These are phyloP conservation scores for Parazoanthus swiftii DNA, from an alignment of 92 coral and sea anemone species.

Conservation along the genomic window DNA sequence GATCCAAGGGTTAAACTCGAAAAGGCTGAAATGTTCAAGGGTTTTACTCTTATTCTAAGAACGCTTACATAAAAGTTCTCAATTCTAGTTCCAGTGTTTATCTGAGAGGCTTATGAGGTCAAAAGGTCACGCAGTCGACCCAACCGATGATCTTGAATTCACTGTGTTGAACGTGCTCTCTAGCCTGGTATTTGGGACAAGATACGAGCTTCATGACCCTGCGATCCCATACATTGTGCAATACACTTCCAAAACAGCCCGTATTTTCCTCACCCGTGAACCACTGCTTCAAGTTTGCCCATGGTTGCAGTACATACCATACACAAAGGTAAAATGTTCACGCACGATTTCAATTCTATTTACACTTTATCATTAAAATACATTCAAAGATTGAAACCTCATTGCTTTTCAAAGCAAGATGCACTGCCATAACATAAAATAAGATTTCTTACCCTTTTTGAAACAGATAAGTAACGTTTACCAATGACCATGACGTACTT, in stretches of 20 bases:
- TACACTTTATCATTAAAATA: no score
- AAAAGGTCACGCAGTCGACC: constrained; percentile 2
- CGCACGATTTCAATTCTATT: background rate
- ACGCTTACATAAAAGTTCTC: background rate
- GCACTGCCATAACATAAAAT: no score
- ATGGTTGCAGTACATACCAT: constrained; percentile 12
- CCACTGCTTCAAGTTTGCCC: constrained; percentile 2
- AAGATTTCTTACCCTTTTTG: no score
- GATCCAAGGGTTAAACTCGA: no score
- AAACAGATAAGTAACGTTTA: no score
- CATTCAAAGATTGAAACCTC: no score
- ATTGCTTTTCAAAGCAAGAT: no score
- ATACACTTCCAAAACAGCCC: background rate
- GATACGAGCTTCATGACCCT: background rate
- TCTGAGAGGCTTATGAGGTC: background rate
- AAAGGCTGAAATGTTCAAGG: no score
- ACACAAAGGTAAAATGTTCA: background rate
- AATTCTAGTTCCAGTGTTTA: background rate
- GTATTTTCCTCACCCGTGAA: background rate
- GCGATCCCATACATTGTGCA: constrained; percentile 1
- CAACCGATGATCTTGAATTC: background rate
- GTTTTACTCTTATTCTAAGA: background rate
- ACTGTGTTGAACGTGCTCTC: background rate
- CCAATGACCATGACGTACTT: background rate
- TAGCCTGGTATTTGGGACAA: background rate